These are phyloP conservation scores for Neoaliturus tenellus DNA, from an alignment of 2,888 invertebrate species.

Conservation along the genomic window DNA sequence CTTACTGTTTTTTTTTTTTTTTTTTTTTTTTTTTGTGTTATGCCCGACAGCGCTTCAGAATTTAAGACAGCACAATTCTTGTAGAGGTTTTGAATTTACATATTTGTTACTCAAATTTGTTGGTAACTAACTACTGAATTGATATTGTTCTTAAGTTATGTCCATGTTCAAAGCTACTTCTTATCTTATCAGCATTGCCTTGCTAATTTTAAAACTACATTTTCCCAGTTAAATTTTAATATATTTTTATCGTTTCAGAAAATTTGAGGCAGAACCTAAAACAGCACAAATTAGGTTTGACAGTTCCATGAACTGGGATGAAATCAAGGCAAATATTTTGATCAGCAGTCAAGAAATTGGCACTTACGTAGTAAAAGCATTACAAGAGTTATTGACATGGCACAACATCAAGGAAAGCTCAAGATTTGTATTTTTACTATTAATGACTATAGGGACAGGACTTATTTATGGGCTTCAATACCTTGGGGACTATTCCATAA, in stretches of 20 bases:
- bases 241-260: conserved; percentile 5
- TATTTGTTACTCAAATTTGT: too few species aligned
- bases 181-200: too few species aligned
- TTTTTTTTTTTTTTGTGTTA: too few species aligned
- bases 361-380: background rate
- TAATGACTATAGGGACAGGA: conserved; percentile 18
- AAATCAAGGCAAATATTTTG: conserved; percentile 13
- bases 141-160: background rate
- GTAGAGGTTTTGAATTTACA: too few species aligned
- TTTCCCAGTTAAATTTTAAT: too few species aligned
- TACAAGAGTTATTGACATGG: conserved; percentile 13
- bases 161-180: background rate
- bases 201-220: too few species aligned
- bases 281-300: background rate
- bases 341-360: background rate
- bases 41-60: too few species aligned
- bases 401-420: conserved; percentile 30
- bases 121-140: background rate
- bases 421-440: conserved; percentile 10
- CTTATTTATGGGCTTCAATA: conserved; percentile 16
- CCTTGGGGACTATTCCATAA: conserved; percentile 38
- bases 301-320: background rate
- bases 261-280: background rate
- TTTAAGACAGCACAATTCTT: too few species aligned
- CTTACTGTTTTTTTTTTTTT: too few species aligned